Evolutionary conservation across 2,797 vertebrate genomes (phyloP).

Genomic region (Epinephelus awoara): DNA sequence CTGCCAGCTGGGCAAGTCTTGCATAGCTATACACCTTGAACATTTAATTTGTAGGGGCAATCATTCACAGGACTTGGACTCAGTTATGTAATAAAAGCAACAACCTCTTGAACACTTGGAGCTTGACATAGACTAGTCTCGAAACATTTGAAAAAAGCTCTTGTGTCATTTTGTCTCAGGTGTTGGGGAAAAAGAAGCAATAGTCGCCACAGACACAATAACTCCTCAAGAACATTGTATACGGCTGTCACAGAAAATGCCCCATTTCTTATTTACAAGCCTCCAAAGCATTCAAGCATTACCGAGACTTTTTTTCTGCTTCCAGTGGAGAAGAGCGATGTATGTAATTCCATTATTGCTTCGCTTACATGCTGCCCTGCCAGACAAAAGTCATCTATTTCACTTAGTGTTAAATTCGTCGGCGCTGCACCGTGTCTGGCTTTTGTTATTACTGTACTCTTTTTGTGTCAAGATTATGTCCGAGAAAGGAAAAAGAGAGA

Average conservation of each 20-base stretch:
- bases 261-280: constrained; percentile 31
- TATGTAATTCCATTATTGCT: constrained; percentile 43
- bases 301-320: not conserved
- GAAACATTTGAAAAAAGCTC: not conserved
- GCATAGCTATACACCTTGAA: too few relatives aligned
- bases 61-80: not conserved
- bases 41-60: too few relatives aligned
- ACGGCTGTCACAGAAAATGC: not conserved
- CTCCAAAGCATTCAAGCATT: constrained; percentile 16
- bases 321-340: constrained; percentile 35
- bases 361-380: constrained; percentile 8
- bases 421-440: not conserved
- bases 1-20: too few relatives aligned
- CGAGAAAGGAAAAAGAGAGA: constrained; percentile 21
- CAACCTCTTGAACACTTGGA: not conserved
- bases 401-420: constrained; percentile 50
- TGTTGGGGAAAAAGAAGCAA: not conserved
- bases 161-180: not conserved
- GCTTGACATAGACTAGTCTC: not conserved
- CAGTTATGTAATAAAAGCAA: not conserved
- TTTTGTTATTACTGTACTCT: constrained; percentile 44
- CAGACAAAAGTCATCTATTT: constrained; percentile 58
- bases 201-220: not conserved
- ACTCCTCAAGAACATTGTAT: not conserved
- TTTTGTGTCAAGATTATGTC: constrained; percentile 46